Conservation (phyloP, 2,113 vertebrate species). For the Junco hyemalis region DNA sequence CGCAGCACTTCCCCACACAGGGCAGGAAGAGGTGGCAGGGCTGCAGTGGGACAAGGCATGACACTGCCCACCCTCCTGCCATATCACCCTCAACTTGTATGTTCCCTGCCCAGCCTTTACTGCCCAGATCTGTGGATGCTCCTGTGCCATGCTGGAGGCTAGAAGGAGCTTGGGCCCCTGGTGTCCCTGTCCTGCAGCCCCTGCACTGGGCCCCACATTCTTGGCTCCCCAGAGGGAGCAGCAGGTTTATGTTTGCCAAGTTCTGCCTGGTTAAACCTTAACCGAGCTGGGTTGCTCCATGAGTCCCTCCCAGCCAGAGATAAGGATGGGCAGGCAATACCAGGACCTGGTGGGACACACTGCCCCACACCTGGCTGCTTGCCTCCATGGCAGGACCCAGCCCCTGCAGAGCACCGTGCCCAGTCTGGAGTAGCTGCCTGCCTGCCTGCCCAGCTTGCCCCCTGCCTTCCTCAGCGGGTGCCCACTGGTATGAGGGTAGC, state of each 20-base stretch:
- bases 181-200: neutral
- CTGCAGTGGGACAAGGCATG: neutral
- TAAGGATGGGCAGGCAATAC: neutral
- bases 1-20: fast-evolving
- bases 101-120: fast-evolving
- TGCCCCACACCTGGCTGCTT: fast-evolving
- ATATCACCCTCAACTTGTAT: fast-evolving
- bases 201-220: neutral
- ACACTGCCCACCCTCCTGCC: neutral
- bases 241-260: constrained; percentile 49
- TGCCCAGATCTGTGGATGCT: neutral
- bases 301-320: neutral
- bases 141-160: neutral
- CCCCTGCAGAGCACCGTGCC: neutral
- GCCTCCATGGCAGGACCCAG: neutral
- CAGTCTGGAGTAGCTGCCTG: neutral
- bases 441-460: neutral
- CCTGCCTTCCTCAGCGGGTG: fast-evolving
- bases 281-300: neutral
- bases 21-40: neutral
- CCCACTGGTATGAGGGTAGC: fast-evolving
- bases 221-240: neutral
- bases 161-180: fast-evolving
- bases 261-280: constrained; percentile 60
- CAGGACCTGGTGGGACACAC: fast-evolving